Evolutionary conservation across 2,797 vertebrate genomes (phyloP), one percentile per base, ranked within the genome.

Genomic region (Scleropages formosus): DNA sequence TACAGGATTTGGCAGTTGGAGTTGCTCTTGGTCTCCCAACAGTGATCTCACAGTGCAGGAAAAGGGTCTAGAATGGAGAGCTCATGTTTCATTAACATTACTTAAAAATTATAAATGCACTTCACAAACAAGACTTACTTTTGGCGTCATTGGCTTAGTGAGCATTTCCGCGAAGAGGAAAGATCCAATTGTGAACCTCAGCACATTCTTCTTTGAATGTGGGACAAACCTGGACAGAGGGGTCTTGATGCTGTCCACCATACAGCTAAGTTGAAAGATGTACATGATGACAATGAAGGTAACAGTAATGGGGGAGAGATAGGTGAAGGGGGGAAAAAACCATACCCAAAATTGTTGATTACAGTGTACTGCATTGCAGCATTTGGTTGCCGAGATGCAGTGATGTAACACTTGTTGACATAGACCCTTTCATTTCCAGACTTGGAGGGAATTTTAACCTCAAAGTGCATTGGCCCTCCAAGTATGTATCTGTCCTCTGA

Each of bases 331-430:
- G 1, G 47, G 4, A 63, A 1, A 1, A 0, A 6, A 6, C 13
- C 53, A 82, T 85, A 92, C 91, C 91, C 91, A 39, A 81, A 69
- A 73, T 92, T 90, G 44, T 86, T 83, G 4, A 93, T 73, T 4
- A 92, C 76, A 0, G 16, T 62, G 62, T 87, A 84, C 81, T 79
- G 82, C 0, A 78, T 79, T 16, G 0, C 65, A 0, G 85, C 80
- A 4, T 9, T 44, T 7, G 79, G 75, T 62, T 81, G 10, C 18
- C 8, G 47, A 16, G 73, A 77, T 0, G 81, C 6, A 0, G 90
- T 88, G 60, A 90, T 73, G 15, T 80, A 89, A 78, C 92, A 93
- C 39, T 84, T 79, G 78, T 85, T 86, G 15, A 92, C 70, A 70
- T 90, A 92, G 0, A 88, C 3, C 20, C 87, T 51, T 39, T 75